Base-by-base conservation (phyloP, 2,888 invertebrate species). In the Acrocyrtus sp. region DNA sequence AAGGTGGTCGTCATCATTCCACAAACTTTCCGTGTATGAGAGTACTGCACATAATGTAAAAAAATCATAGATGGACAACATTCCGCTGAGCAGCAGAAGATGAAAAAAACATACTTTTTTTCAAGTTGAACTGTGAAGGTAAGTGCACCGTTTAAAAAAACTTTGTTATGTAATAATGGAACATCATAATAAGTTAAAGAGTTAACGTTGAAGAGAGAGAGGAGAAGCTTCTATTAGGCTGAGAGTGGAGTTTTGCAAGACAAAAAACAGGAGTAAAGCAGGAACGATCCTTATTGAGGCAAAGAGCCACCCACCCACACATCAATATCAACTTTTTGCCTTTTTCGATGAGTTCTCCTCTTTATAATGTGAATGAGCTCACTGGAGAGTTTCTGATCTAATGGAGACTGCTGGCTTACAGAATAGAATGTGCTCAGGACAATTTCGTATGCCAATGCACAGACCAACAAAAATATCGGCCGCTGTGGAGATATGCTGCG, bases 261-360 rank as follows among this genome's bases (percentile, higher is more conserved):
- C 6, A 34, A 34, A 34, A 34, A 34, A 34, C 34, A 34, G 34
- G 34, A 34, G 34, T 34, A 34, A 34, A 34, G 34, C 12, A 34
- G 34, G 34, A 34, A 34, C 34, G 34, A 51, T 51, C 51, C 51
- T 51, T 51, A 51, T 51, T 51, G 26, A 51, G 24, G 24, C 24
- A 22, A 22, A 51, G 21, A 21, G 3, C 19, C 58, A 54, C 12
- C 73, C 73, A 62, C 73, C 73, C 73, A 73, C 73, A 57, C 73
- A 67, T 43, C 66, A 72, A 72, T 67, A 67, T 63, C 24, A 34
- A 34, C 62, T 39, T 67, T 72, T 67, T 73, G 50, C 73, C 73
- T 56, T 73, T 73, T 73, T 67, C 48, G 73, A 47, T 45, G 39
- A 66, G 54, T 60, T 29, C n/a, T n/a, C n/a, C n/a, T n/a, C n/a